Evolutionary conservation across 2,888 invertebrate species (phyloP).

Genomic region (Nudaria mundana): DNA sequence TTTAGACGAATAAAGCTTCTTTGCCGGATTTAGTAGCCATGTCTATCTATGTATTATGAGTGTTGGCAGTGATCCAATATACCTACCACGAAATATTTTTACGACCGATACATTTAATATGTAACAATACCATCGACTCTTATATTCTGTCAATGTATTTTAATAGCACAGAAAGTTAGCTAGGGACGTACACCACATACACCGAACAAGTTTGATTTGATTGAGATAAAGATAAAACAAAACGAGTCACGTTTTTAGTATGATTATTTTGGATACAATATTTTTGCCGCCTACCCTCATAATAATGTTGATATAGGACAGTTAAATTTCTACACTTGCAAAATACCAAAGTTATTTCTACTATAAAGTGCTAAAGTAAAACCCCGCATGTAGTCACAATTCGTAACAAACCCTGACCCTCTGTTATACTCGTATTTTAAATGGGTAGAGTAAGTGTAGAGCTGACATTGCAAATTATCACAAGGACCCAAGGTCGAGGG

Average conservation of each 20-base stretch:
- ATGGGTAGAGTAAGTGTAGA: slow-evolving; percentile 24
- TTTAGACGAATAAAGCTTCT: slow-evolving; percentile 28
- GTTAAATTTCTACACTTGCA: too few species aligned
- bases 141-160: too few species aligned
- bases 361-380: neutral
- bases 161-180: too few species aligned
- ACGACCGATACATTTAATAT: slow-evolving; percentile 18
- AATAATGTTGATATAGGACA: too few species aligned
- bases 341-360: too few species aligned
- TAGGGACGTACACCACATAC: too few species aligned
- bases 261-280: too few species aligned
- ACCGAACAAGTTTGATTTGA: too few species aligned
- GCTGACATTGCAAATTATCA: slow-evolving; percentile 39
- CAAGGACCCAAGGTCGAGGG: slow-evolving; percentile 37
- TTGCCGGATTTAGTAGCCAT: slow-evolving; percentile 20
- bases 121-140: too few species aligned
- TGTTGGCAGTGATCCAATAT: slow-evolving; percentile 29
- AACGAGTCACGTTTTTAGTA: too few species aligned
- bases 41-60: slow-evolving; percentile 14
- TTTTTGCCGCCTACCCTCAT: too few species aligned
- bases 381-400: slow-evolving; percentile 11
- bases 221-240: too few species aligned
- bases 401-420: slow-evolving; percentile 28
- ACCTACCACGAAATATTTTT: slow-evolving; percentile 24
- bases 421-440: slow-evolving; percentile 24